Evolutionary conservation across 2,888 invertebrate species (phyloP).

Genomic region (Agrochola litura): DNA sequence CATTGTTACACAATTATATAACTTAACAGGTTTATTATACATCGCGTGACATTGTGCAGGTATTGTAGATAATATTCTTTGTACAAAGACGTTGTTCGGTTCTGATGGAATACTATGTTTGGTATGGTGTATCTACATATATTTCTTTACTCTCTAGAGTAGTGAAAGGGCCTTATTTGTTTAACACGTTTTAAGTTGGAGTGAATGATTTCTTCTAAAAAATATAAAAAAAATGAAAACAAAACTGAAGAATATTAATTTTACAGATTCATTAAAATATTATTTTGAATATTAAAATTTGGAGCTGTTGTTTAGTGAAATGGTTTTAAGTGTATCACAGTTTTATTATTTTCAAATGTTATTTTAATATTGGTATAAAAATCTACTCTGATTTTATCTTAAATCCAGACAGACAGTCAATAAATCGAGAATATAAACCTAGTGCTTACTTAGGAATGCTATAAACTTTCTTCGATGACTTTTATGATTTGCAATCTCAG

Average conservation of each 20-base stretch:
- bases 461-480: slow-evolving; percentile 46
- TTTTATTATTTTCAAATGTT: neutral
- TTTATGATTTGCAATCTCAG: slow-evolving; percentile 13
- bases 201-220: too few species aligned
- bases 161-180: slow-evolving; percentile 14
- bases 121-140: neutral
- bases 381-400: neutral
- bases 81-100: slow-evolving; percentile 2
- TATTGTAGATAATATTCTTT: slow-evolving; percentile 13
- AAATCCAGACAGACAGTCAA: neutral
- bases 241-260: neutral
- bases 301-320: neutral
- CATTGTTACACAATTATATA: slow-evolving; percentile 47
- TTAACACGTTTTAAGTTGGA: neutral
- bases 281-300: neutral
- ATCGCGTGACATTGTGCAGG: slow-evolving; percentile 40
- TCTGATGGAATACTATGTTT: neutral
- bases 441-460: neutral
- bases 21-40: slow-evolving; percentile 26
- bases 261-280: neutral
- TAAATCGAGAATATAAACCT: slow-evolving; percentile 44
- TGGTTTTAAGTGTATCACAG: neutral
- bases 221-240: neutral
- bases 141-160: neutral
- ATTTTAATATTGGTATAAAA: neutral